These are phyloP conservation scores for Caenorhabditis angaria DNA, from an alignment of 2,888 invertebrate genomes.

Conservation along the genomic window DNA sequence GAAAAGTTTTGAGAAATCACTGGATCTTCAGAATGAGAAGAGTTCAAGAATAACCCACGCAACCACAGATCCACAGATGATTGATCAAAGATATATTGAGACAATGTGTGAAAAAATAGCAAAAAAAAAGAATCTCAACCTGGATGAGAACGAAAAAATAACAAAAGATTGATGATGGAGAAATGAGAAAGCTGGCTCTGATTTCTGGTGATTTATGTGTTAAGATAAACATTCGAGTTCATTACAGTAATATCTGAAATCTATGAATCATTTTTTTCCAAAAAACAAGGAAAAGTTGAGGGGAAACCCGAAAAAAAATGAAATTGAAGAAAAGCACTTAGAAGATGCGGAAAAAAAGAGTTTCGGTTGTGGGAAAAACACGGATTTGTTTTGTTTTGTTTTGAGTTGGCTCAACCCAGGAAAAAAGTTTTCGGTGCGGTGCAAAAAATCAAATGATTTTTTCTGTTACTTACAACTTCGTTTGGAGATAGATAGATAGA, in stretches of 20 bases:
- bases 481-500: too few relatives aligned
- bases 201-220: neutral
- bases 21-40: too few relatives aligned
- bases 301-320: slow-evolving; percentile 17
- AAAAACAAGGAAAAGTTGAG: neutral
- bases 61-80: too few relatives aligned
- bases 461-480: too few relatives aligned
- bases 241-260: too few relatives aligned
- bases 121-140: neutral
- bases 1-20: too few relatives aligned
- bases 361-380: slow-evolving; percentile 2
- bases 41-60: too few relatives aligned
- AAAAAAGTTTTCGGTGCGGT: too few relatives aligned
- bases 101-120: neutral
- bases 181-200: neutral
- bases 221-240: too few relatives aligned
- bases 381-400: neutral
- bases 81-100: neutral
- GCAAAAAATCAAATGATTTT: too few relatives aligned
- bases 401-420: neutral
- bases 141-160: neutral
- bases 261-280: neutral
- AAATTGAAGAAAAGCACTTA: slow-evolving; percentile 20
- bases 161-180: slow-evolving; percentile 10
- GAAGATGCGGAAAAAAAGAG: slow-evolving; percentile 10